These are phyloP conservation scores for Monopis laevigella DNA, from an alignment of 2,888 invertebrate genomes.

Conservation along the genomic window DNA sequence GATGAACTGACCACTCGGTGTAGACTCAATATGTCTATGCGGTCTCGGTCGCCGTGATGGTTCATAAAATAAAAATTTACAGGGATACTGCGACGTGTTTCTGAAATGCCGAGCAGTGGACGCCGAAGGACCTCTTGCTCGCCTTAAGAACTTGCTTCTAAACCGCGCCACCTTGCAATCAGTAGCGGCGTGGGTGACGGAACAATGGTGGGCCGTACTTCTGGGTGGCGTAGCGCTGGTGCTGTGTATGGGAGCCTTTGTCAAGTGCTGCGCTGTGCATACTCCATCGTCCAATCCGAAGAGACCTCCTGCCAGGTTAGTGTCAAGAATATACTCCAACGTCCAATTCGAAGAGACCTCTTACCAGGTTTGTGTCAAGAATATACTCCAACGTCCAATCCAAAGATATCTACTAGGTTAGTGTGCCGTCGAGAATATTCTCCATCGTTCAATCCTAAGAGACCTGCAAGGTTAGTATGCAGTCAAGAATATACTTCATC, in stretches of 20 bases:
- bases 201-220: conserved; percentile 95
- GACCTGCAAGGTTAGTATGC: too few species aligned
- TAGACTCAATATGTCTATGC: too few species aligned
- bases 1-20: too few species aligned
- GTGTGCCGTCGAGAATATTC: too few species aligned
- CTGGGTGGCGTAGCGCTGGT: conserved; percentile 91
- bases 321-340: too few species aligned
- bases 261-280: conserved; percentile 99
- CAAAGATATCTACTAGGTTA: too few species aligned
- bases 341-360: too few species aligned
- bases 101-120: conserved; percentile 98
- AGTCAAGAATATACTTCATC: too few species aligned
- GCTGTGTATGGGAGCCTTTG: conserved; percentile 96
- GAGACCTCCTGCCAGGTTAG: conserved; percentile 86
- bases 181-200: conserved; percentile 93
- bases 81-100: conserved; percentile 99
- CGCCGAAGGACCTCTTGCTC: conserved; percentile 96
- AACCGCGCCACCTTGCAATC: conserved; percentile 88
- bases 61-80: conserved; percentile 17
- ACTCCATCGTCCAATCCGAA: conserved; percentile 99
- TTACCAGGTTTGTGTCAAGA: too few species aligned
- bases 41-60: background rate
- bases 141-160: conserved; percentile 94
- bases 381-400: too few species aligned
- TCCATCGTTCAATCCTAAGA: too few species aligned